phyloP scores from a whole-genome alignment of 2,888 invertebrate species.

The Pherbina coryleti region DNA sequence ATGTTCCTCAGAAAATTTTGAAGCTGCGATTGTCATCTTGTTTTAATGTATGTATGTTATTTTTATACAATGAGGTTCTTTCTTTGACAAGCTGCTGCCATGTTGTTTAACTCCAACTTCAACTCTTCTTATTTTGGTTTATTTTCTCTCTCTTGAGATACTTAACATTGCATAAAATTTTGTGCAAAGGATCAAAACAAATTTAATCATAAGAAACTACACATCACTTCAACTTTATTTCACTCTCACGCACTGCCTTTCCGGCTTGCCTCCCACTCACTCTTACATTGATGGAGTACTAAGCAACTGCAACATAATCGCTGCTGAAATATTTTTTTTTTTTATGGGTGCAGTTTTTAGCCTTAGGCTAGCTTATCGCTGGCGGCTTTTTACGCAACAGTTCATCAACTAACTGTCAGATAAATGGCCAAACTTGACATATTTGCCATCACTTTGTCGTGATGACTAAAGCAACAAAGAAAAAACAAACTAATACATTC shows the following conservation, averaged over 20 bases:
- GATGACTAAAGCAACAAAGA: conserved; percentile 20
- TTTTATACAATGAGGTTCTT: too few relatives aligned
- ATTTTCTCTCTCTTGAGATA: too few relatives aligned
- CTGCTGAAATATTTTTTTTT: neutral
- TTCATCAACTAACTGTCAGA: conserved; percentile 33
- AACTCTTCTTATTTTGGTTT: too few relatives aligned
- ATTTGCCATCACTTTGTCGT: conserved; percentile 35
- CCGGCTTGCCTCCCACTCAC: neutral
- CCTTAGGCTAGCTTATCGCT: neutral
- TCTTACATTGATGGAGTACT: neutral
- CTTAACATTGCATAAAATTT: too few relatives aligned
- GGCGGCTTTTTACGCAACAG: conserved; percentile 29
- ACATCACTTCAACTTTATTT: neutral
- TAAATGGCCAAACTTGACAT: conserved; percentile 37
- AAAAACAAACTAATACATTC: conserved; percentile 17
- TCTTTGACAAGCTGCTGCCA: too few relatives aligned
- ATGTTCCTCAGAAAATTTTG: neutral
- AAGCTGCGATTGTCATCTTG: too few relatives aligned
- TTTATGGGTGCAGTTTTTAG: neutral
- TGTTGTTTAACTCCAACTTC: too few relatives aligned
- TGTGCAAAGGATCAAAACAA: too few relatives aligned
- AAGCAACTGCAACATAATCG: too few relatives aligned
- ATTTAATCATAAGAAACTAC: too few relatives aligned
- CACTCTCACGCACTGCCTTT: neutral
- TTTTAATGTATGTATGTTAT: too few relatives aligned